Evolutionary conservation across 2,888 invertebrate species (phyloP).

Genomic region (Nemoura dubitans): DNA sequence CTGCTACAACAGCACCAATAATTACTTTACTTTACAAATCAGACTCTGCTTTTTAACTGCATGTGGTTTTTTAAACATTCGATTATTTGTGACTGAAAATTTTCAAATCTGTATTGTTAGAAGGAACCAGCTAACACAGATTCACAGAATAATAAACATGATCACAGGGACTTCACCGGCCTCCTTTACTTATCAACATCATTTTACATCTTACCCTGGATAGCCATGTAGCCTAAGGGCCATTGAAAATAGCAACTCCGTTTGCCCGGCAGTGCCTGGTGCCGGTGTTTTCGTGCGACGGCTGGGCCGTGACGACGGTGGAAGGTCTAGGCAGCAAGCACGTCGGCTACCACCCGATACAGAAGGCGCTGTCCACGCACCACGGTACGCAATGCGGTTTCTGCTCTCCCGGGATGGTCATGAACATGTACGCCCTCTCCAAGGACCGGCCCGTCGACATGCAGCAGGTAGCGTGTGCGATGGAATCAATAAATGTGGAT

Average conservation of each 20-base stretch:
- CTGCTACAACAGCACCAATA: too few relatives aligned
- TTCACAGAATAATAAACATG: too few relatives aligned
- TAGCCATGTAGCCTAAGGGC: not conserved
- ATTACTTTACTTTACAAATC: too few relatives aligned
- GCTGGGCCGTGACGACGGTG: conserved; percentile 74
- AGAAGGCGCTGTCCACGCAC: conserved; percentile 69
- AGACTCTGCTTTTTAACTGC: too few relatives aligned
- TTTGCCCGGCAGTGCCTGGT: conserved; percentile 67
- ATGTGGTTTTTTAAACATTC: too few relatives aligned
- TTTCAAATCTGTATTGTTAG: too few relatives aligned
- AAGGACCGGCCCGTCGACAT: not conserved
- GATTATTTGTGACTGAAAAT: too few relatives aligned
- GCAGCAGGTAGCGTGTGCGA: not conserved
- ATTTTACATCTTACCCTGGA: too few relatives aligned
- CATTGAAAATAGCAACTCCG: not conserved
- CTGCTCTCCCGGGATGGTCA: conserved; percentile 81
- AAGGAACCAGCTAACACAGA: too few relatives aligned
- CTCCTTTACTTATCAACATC: too few relatives aligned
- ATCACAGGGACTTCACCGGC: too few relatives aligned
- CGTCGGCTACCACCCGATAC: conserved; percentile 75
- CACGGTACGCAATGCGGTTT: conserved; percentile 79
- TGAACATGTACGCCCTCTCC: conserved; percentile 75
- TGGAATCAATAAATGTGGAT: too few relatives aligned
- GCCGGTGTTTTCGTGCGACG: conserved; percentile 69
- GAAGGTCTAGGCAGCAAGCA: conserved; percentile 76